phyloP scores from a whole-genome alignment of 2,113 vertebrate genomes.

The Tragelaphus scriptus region DNA sequence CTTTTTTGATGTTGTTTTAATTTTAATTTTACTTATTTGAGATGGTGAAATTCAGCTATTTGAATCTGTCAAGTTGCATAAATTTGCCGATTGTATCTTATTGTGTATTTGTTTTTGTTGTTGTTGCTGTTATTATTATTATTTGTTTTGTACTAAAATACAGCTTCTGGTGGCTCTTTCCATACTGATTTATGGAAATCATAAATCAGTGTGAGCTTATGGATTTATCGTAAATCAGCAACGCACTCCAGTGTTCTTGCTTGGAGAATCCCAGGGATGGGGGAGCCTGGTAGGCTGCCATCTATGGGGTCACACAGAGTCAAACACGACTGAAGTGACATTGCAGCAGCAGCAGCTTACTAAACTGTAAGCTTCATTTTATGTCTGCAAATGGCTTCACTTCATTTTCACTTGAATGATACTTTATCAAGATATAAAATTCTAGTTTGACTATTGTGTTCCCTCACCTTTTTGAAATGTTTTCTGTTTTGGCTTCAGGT shows the following conservation, averaged over 20 bases:
- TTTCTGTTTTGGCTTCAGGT: neutral
- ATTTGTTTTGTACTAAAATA: neutral
- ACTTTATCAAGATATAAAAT: neutral
- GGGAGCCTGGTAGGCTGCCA: no score
- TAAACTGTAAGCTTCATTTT: neutral
- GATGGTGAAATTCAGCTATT: neutral
- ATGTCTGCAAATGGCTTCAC: neutral
- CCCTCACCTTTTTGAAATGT: neutral
- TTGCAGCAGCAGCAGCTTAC: no score
- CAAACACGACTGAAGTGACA: no score
- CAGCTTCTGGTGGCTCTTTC: neutral
- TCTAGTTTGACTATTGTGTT: neutral
- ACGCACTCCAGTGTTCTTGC: no score
- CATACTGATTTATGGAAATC: neutral
- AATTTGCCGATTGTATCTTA: neutral
- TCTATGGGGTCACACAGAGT: no score
- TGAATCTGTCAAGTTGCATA: neutral
- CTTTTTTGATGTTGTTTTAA: neutral
- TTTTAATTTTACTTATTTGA: neutral
- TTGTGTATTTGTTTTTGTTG: neutral
- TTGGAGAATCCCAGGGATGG: no score
- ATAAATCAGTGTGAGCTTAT: no score
- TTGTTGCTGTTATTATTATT: neutral
- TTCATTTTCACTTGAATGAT: neutral
- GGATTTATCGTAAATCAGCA: no score